Conservation (phyloP, 1,140 invertebrate species). For the Papilio dardanus region DNA sequence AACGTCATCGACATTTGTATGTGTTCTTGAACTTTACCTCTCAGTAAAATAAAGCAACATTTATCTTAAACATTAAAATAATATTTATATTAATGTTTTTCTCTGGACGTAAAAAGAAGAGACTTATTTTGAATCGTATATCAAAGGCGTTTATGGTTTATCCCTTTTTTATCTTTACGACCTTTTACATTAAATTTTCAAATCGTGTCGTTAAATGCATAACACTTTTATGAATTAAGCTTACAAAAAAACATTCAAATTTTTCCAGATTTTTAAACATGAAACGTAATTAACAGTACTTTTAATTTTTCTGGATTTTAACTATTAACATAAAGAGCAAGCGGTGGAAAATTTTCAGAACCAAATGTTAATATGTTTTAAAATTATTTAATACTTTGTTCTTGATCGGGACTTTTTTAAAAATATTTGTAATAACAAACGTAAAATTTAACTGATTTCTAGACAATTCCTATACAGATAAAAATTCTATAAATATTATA, state of each 20-base stretch:
- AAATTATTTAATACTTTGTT: neutral
- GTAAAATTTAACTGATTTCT: too few relatives aligned
- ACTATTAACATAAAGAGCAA: neutral
- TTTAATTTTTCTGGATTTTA: neutral
- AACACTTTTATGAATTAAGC: neutral
- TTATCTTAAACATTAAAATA: neutral
- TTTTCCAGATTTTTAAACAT: neutral
- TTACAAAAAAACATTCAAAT: neutral
- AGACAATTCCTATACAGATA: too few relatives aligned
- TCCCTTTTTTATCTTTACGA: conserved; percentile 12
- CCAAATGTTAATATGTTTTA: neutral
- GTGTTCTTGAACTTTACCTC: too few relatives aligned
- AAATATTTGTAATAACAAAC: too few relatives aligned
- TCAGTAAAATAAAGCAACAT: too few relatives aligned
- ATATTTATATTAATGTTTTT: neutral
- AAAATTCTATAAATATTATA: too few relatives aligned
- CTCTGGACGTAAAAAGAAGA: neutral
- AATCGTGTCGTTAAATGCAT: neutral
- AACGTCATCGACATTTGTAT: too few relatives aligned
- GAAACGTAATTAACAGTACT: neutral
- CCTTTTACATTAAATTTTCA: conserved; percentile 1
- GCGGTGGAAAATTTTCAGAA: neutral
- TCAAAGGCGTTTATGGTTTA: neutral
- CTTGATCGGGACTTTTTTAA: too few relatives aligned
- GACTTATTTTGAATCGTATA: neutral